Evolutionary conservation across 2,797 vertebrate species (phyloP), one percentile per base, ranked within the genome.

Genomic region (Molossus molossus): DNA sequence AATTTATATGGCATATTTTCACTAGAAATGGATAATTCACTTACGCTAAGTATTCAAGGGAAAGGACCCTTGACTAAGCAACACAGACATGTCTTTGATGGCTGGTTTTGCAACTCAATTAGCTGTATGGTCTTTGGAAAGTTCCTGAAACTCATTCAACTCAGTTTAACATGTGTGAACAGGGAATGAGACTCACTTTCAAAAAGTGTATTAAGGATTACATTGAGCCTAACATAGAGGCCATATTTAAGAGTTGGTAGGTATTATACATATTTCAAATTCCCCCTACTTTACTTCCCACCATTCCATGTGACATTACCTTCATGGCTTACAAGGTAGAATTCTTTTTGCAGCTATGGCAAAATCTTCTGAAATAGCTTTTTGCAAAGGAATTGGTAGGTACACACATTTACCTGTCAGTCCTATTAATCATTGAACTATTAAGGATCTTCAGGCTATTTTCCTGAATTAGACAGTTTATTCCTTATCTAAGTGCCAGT

Each of bases 391-490:
- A n/a, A 67, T 33, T 53, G 15, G 65, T 40, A 72, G 1, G 23
- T 33, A 5, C 82, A 11, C 58, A 83, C 77, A 90, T 87, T 85
- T 83, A 73, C 50, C n/a, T 87, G 72, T 58, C 48, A 65, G 40
- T 72, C 25, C 25, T 67, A 13, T 62, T 90, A 67, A 90, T 11
- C 13, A n/a, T 15, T 23, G 18, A 88, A 40, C 29, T 77, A 57
- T 50, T 73, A 89, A 27, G 20, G 72, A 73, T 40, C 64, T 83
- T 62, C 9, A 77, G 23, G 37, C 48, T 86, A 37, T 25, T 69
- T 85, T 21, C 23, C 81, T 73, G 70, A 90, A 87, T 94, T 75
- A 84, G 15, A 84, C 55, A 92, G 48, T 58, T 80, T 40, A 92
- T 33, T 64, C 13, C 20, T 82, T 92, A 83, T 67, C 27, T 92